A percentile compares a stretch with the other conserved stretches of the same genome.
Conservation (phyloP, 1,140 invertebrate species). For the Calosoma granatense region DNA sequence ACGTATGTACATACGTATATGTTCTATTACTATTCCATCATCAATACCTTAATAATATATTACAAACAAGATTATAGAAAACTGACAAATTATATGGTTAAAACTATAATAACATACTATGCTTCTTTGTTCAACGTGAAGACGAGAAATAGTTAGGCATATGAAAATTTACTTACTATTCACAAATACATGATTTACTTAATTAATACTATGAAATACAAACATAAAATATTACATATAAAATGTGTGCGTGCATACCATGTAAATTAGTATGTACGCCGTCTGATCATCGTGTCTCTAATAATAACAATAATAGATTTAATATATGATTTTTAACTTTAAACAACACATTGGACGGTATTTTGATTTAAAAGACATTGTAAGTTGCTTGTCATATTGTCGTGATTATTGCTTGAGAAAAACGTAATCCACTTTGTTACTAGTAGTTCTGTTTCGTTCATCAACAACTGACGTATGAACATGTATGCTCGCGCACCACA, state of each 20-base stretch:
- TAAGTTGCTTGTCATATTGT: not conserved
- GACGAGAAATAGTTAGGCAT: not conserved
- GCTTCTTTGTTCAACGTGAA: no score
- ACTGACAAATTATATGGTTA: no score
- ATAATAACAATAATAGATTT: not conserved
- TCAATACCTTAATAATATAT: no score
- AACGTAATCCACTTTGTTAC: not conserved
- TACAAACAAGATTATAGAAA: no score
- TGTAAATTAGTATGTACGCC: not conserved
- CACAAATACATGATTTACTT: not conserved
- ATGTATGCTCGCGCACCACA: not conserved
- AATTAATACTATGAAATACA: not conserved
- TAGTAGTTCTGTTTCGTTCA: not conserved
- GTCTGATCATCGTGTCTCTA: not conserved
- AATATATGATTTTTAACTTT: not conserved
- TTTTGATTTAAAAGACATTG: not conserved
- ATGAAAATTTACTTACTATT: not conserved
- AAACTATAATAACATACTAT: no score
- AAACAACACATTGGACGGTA: conserved; percentile 1
- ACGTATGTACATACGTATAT: no score
- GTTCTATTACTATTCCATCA: no score
- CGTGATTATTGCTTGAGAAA: not conserved
- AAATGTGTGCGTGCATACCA: not conserved
- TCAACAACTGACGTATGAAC: not conserved
- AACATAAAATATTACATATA: not conserved